Percentiles rank a stretch among this genome's conserved stretches.
These are phyloP conservation scores for Hydroisotoma schaefferi DNA, from an alignment of 2,888 invertebrate species.

Conservation along the genomic window DNA sequence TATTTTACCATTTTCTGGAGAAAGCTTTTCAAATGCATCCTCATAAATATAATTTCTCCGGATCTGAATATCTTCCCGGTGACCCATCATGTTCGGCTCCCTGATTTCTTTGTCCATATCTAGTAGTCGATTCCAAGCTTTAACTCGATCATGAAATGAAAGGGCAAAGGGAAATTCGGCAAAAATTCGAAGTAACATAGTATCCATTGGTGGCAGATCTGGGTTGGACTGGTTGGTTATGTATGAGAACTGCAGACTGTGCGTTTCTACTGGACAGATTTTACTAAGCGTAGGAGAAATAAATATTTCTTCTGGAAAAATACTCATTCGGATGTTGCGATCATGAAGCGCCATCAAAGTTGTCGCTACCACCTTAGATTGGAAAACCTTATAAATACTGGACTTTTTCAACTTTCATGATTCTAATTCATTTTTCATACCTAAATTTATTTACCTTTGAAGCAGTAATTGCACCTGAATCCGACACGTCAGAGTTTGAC, in stretches of 20 bases:
- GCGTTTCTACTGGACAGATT: conserved; percentile 38
- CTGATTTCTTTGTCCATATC: conserved; percentile 61
- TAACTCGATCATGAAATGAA: conserved; percentile 82
- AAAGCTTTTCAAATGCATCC: conserved; percentile 92
- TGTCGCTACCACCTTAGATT: conserved; percentile 64
- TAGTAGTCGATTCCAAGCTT: conserved; percentile 72
- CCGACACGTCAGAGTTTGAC: neutral
- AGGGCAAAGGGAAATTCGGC: conserved; percentile 93
- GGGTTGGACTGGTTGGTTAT: conserved; percentile 57
- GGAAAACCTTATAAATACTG: too few species aligned
- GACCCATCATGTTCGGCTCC: conserved; percentile 57
- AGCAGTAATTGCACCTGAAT: neutral
- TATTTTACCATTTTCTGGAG: conserved; percentile 75
- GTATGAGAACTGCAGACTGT: conserved; percentile 52
- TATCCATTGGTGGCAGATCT: conserved; percentile 76
- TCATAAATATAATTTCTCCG: conserved; percentile 93
- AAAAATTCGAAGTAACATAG: conserved; percentile 79
- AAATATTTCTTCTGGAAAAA: conserved; percentile 71
- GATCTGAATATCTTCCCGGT: conserved; percentile 68
- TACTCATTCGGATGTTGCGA: conserved; percentile 76
- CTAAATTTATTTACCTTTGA: neutral
- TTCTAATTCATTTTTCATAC: too few species aligned
- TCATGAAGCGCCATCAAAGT: conserved; percentile 77
- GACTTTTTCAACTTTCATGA: too few species aligned
- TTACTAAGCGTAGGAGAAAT: conserved; percentile 55